These are phyloP conservation scores for Tenrec ecaudatus DNA, from an alignment of 2,113 vertebrate genomes.

Conservation along the genomic window DNA sequence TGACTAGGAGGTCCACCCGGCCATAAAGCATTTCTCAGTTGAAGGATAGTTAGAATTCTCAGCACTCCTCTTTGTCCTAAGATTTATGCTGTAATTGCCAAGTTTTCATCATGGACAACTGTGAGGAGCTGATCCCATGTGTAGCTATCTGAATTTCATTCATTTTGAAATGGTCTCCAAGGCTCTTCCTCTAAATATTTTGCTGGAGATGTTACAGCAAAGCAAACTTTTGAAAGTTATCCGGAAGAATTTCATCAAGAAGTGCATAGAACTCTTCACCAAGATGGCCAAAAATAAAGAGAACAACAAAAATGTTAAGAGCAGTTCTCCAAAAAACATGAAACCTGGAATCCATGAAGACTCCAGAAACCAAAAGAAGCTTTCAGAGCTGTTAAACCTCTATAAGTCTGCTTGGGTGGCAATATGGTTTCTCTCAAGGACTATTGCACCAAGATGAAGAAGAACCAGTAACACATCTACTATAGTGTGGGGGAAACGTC, in stretches of 20 bases:
- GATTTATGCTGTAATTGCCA: conserved; percentile 96
- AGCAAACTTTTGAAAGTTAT: conserved; percentile 99
- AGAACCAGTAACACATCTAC: conserved; percentile 97
- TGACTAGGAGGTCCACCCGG: conserved; percentile 92
- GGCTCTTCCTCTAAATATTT: conserved; percentile 97
- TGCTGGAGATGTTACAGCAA: conserved; percentile 97
- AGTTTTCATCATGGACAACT: conserved; percentile 99
- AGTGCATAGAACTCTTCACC: conserved; percentile 96
- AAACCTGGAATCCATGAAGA: conserved; percentile 99
- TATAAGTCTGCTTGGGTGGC: conserved; percentile 96
- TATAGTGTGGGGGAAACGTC: conserved; percentile 93
- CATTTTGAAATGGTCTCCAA: conserved; percentile 98
- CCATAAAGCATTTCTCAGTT: conserved; percentile 95
- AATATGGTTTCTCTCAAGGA: conserved; percentile 98
- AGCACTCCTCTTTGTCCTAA: conserved; percentile 95
- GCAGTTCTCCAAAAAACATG: conserved; percentile 98
- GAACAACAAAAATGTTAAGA: conserved; percentile 98
- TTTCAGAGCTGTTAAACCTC: conserved; percentile 94
- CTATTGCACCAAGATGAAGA: conserved; percentile 97
- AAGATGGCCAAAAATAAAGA: conserved; percentile 97
- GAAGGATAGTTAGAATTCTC: conserved; percentile 97
- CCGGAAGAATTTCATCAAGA: conserved; percentile 98
- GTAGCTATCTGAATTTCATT: conserved; percentile 97
- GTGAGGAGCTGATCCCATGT: conserved; percentile 96
- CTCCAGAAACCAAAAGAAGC: conserved; percentile 96